Percentiles rank a stretch among this genome's conserved stretches.
Evolutionary conservation across 2,797 vertebrate genomes (phyloP).

Genomic region (Myiotriccus ornatus): DNA sequence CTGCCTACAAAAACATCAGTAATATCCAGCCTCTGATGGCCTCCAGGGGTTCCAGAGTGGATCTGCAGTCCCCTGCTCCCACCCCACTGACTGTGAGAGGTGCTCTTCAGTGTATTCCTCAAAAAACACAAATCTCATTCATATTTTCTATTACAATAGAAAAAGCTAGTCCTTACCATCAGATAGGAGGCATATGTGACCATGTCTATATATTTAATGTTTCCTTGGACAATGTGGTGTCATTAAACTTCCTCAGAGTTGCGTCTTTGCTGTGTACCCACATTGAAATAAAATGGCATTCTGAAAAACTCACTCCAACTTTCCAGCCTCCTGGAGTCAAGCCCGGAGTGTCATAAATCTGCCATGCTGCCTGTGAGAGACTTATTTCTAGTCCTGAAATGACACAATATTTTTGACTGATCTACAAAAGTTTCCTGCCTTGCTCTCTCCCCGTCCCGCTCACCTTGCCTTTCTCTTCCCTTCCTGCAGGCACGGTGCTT

Average conservation of each 20-base stretch:
- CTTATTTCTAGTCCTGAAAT: neutral
- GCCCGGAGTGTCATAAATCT: slow-evolving; percentile 9
- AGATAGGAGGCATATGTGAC: neutral
- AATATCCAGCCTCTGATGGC: neutral
- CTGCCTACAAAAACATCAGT: fast-evolving
- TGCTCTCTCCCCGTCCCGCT: neutral
- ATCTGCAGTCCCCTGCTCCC: neutral
- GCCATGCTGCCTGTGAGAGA: neutral
- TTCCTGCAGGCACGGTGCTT: neutral
- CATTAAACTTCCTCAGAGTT: neutral
- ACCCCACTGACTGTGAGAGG: fast-evolving
- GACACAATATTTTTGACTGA: neutral
- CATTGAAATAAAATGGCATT: neutral
- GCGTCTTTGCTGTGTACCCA: neutral
- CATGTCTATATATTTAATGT: neutral
- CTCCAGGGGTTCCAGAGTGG: neutral
- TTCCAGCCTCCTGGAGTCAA: neutral
- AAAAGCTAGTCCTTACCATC: neutral
- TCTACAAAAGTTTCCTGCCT: neutral
- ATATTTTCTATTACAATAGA: neutral
- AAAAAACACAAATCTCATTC: neutral
- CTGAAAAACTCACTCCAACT: slow-evolving; percentile 10
- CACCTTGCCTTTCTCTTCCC: neutral
- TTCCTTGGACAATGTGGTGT: neutral
- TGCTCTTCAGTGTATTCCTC: neutral